Base-by-base conservation (phyloP, 2,888 invertebrate genomes). In the Cremastinae sp. region DNA sequence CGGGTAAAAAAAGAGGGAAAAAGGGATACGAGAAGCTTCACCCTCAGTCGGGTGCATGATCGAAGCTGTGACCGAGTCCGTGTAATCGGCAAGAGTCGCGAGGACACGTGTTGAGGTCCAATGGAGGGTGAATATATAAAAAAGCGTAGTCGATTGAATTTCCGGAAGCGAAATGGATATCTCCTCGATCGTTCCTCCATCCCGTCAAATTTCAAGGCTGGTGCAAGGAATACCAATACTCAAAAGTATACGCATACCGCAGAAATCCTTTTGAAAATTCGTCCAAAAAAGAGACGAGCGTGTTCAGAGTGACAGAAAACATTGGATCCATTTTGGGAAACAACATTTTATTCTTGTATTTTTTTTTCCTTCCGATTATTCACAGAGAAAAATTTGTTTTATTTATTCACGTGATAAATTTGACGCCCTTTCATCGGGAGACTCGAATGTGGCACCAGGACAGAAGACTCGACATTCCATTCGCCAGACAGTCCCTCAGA, bases 101-200 rank as follows among this genome's bases (percentile, higher is more conserved):
- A 49, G 43, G 73, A 78, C 62, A 78, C 55, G 65, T 73, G 64
- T 78, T 74, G 70, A 75, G 62, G 58, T 72, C 56, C 39, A 58
- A 45, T 5, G 28, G 61, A 59, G 78, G 73, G 73, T 75, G 68
- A 75, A 72, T 39, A 22, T 64, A 47, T 51, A 69, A 59, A 68
- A 68, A 79, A 2, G 28, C 28, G 28, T 80, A 83, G 82, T 85
- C 83, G 83, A 84, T 84, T 84, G 80, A 78, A 83, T 84, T 84
- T 83, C 85, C 83, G 84, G 83, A 84, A 85, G 84, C 81, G 84
- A 81, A 84, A 84, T 82, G 72, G 80, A 83, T 82, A 82, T 58
- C 74, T 74, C 78, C 28, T 20, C 28, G 2, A 3, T 5, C 5
- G 2, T 28, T 28, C 2, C 28, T 28, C 28, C 28, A 5, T 28